phyloP scores from a whole-genome alignment of 2,888 invertebrate genomes.

The Panzeria rudis region DNA sequence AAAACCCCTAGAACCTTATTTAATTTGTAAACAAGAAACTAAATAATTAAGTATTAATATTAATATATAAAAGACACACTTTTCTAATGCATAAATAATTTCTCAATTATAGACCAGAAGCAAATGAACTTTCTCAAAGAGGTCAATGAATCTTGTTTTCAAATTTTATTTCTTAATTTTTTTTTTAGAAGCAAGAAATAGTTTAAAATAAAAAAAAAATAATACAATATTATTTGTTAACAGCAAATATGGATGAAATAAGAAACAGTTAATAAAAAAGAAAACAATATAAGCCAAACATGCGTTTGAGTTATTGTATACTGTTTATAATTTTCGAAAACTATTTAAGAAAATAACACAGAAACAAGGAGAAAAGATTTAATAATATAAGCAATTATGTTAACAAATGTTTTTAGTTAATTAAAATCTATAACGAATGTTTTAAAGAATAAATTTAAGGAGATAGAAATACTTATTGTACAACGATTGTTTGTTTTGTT shows the following conservation, averaged over 20 bases:
- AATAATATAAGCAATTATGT: slow-evolving; percentile 35
- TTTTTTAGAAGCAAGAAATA: slow-evolving; percentile 20
- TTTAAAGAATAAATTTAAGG: neutral
- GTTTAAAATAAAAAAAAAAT: slow-evolving; percentile 16
- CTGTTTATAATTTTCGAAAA: neutral
- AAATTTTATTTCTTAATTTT: neutral
- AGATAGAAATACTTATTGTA: slow-evolving; percentile 20
- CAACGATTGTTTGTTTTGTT: neutral
- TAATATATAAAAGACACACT: slow-evolving; percentile 13
- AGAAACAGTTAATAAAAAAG: slow-evolving; percentile 12
- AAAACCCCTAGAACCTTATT: no score
- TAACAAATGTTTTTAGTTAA: slow-evolving; percentile 25
- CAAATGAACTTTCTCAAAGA: slow-evolving; percentile 70
- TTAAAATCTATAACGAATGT: slow-evolving; percentile 23
- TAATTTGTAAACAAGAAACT: neutral
- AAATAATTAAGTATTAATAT: slow-evolving; percentile 4
- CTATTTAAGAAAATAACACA: slow-evolving; percentile 6
- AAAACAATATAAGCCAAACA: neutral
- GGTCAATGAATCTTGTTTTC: slow-evolving; percentile 68
- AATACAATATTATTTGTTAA: slow-evolving; percentile 32
- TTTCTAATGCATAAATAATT: slow-evolving; percentile 54
- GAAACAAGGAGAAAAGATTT: neutral
- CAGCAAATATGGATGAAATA: slow-evolving; percentile 16
- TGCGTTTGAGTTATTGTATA: slow-evolving; percentile 10
- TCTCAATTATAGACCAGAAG: slow-evolving; percentile 69